These are phyloP conservation scores for Urocitellus parryii DNA, from an alignment of 2,113 vertebrate species.

Conservation along the genomic window DNA sequence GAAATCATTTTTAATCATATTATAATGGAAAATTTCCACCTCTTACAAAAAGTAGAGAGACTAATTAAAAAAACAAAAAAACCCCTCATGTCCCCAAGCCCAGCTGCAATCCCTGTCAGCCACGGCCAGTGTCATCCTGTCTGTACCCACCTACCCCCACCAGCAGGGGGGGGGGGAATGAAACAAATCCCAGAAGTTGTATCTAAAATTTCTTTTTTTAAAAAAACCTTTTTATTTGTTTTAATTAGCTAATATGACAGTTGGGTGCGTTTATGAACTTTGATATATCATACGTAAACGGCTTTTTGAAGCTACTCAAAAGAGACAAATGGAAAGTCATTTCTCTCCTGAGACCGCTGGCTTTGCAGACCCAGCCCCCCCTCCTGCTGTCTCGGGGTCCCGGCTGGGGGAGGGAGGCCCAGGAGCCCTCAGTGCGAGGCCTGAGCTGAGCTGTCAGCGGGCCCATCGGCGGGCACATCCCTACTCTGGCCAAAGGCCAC, in stretches of 20 bases:
- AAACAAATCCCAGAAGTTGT: background rate
- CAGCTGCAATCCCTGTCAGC: background rate
- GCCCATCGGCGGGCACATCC: too few species aligned
- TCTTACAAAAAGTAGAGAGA: background rate
- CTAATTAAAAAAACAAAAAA: too few species aligned
- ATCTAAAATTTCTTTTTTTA: background rate
- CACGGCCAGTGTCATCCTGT: background rate
- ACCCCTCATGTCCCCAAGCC: background rate
- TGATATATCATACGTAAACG: too few species aligned
- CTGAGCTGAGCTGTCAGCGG: background rate
- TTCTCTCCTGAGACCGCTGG: background rate
- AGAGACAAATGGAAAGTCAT: background rate
- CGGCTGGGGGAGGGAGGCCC: background rate
- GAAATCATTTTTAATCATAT: background rate
- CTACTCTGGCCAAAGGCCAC: background rate
- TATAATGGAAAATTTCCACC: background rate
- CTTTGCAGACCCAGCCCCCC: background rate
- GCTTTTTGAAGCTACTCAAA: background rate
- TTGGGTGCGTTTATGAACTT: too few species aligned
- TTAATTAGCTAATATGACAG: too few species aligned
- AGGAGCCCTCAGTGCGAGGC: accelerated
- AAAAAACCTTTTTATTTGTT: too few species aligned
- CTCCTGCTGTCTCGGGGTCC: background rate
- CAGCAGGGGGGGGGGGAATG: background rate
- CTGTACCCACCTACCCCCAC: background rate